Conservation (phyloP, 2,797 vertebrate genomes). For the Merluccius polli region DNA sequence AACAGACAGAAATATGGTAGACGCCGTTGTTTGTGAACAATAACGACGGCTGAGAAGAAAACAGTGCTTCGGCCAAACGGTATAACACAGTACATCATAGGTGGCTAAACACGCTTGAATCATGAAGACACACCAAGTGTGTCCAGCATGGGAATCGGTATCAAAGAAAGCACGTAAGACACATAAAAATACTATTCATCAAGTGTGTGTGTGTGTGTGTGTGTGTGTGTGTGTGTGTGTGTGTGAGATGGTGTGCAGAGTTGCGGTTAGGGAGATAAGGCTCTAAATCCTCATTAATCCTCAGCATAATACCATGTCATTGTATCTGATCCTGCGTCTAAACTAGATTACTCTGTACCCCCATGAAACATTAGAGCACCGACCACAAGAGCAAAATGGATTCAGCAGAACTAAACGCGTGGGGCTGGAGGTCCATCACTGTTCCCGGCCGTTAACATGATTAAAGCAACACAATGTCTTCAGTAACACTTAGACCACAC, state of each 20-base stretch:
- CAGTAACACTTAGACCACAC: background rate
- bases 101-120: background rate
- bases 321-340: background rate
- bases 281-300: slow-evolving; percentile 8
- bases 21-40: background rate
- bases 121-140: background rate
- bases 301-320: slow-evolving; percentile 5
- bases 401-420: background rate
- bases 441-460: background rate
- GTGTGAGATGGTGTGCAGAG: background rate
- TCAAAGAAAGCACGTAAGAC: background rate
- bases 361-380: background rate
- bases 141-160: background rate
- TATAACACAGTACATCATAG: background rate
- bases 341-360: background rate
- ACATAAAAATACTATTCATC: background rate
- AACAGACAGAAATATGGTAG: slow-evolving; percentile 16
- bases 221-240: background rate
- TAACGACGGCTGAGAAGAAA: background rate
- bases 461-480: background rate
- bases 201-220: background rate
- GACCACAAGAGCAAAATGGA: background rate
- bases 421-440: background rate
- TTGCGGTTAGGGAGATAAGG: background rate
- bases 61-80: background rate